Evolutionary conservation across 2,797 vertebrate genomes (phyloP).

Genomic region (Acropternis orthonyx): DNA sequence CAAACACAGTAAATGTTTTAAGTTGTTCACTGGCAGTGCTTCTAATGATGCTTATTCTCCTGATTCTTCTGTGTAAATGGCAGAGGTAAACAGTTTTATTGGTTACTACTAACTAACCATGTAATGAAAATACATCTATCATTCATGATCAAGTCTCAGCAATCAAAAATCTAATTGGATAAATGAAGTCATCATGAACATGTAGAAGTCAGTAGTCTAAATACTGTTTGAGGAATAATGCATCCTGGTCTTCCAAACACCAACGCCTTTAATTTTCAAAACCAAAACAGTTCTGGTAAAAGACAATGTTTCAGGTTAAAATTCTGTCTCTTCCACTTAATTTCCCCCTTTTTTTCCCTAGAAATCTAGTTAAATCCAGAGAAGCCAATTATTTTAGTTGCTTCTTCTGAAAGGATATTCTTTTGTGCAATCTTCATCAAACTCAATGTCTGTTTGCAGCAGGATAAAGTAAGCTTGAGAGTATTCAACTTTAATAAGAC

Average conservation of each 20-base stretch:
- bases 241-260: background rate
- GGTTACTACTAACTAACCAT: background rate
- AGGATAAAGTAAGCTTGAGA: background rate
- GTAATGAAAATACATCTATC: background rate
- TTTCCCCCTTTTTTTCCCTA: background rate
- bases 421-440: background rate
- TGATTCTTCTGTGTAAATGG: conserved; percentile 60
- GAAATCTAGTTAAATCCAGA: background rate
- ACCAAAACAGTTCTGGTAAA: background rate
- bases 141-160: background rate
- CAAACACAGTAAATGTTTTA: background rate
- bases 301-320: background rate
- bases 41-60: conserved; percentile 26
- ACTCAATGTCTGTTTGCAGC: background rate
- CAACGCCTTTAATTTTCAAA: background rate
- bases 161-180: background rate
- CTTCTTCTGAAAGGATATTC: background rate
- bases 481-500: background rate
- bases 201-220: background rate
- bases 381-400: background rate
- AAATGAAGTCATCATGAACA: background rate
- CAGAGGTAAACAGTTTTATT: conserved; percentile 65
- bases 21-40: conserved; percentile 30
- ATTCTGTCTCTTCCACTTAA: background rate
- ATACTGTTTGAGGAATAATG: background rate